Base-by-base conservation (phyloP, 2,797 vertebrate species). In the Pelochelys cantorii region DNA sequence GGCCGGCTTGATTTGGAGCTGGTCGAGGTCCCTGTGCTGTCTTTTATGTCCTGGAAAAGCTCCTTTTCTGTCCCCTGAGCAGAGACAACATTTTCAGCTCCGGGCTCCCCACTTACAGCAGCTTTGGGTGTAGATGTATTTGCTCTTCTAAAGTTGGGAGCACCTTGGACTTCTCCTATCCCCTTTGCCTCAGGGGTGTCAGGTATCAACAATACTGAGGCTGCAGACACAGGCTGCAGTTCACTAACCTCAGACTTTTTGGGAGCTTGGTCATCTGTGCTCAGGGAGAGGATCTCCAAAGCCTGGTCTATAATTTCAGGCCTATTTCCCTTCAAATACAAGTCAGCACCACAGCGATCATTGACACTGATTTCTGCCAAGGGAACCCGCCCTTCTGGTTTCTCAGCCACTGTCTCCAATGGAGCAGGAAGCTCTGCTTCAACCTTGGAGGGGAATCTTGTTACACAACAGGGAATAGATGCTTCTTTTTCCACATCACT, bases 271-370 rank as follows among this genome's bases (percentile, higher is more conserved):
- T 84, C 65, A 3, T 87, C 94, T 0, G 78, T 87, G 78, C 11
- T 10, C 2, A 23, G 11, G 4, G 2, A 2, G 13, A 48, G 17
- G 23, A 65, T 10, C 52, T 34, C n/a, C 48, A 29, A 3, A 3
- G 18, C 15, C 11, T 5, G 7, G 17, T 4, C 0, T 0, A 37
- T 1, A 4, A 3, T 6, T 2, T 1, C 1, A 4, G 84, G 7
- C 37, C 12, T 27, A 7, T 2, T 3, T 5, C 10, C n/a, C 11
- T 7, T 27, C 37, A 96, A 27, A 0, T 52, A 27, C 7, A 27
- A 55, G 42, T 98, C 98, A 0, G 98, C 96, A 18, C 95, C 98
- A 71, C 22, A 1, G 2, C 71, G 93, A 2, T 98, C 98, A 0
- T 37, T 22, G 1, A 86, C 1, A 1, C 97, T 84, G 17, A 98